phyloP scores from a whole-genome alignment of 2,113 vertebrate species.

The Probosciger aterrimus region DNA sequence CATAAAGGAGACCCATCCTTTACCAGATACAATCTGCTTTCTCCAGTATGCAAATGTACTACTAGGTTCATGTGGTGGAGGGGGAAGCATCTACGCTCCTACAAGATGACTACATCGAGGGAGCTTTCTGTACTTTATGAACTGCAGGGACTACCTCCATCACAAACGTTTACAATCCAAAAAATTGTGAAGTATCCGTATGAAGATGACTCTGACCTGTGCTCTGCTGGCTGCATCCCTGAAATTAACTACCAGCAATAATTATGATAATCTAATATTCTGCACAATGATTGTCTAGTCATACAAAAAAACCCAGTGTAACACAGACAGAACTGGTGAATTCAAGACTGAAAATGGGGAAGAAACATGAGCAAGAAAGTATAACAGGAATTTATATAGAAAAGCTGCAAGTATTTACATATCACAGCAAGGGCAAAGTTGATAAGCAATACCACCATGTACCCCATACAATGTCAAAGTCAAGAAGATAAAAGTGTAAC shows the following conservation, averaged over 20 bases:
- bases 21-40: background rate
- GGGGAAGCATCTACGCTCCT: background rate
- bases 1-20: background rate
- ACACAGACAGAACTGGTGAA: background rate
- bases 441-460: background rate
- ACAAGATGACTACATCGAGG: background rate
- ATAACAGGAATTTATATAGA: background rate
- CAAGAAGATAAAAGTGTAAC: background rate
- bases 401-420: no score
- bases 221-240: background rate
- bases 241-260: background rate
- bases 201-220: background rate
- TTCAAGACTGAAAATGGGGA: background rate
- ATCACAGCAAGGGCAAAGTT: background rate
- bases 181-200: no score
- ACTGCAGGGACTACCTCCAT: background rate
- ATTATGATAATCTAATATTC: background rate
- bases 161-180: background rate
- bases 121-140: background rate
- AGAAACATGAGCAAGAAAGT: background rate
- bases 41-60: background rate
- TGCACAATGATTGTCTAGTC: background rate
- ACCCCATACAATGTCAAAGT: background rate
- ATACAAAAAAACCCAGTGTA: background rate
- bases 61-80: background rate